Evolutionary conservation across 2,888 invertebrate species (phyloP), one percentile per base, ranked within the genome.

Genomic region (Synanthedon formicaeformis): DNA sequence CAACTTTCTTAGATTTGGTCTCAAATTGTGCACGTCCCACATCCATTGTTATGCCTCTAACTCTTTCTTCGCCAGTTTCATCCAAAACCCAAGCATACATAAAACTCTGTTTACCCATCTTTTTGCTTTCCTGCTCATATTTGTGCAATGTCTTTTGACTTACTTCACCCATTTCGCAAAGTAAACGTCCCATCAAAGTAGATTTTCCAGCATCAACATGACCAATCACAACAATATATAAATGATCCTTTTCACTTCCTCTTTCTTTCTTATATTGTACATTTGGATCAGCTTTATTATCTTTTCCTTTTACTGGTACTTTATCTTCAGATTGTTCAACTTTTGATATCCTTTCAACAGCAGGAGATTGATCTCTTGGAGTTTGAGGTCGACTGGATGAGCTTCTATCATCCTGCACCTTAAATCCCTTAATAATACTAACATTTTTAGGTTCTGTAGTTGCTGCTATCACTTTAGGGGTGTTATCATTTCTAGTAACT

Each of bases 1-100:
- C 94, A 0, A 96, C 91, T 78, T 86, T 87, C 83, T 96, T 96
- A 2, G 92, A 91, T 53, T 92, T 90, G 0, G 98, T 97, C 81
- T 97, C 96, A 87, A 99, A 97, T 61, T 94, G 93, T 13, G 95
- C 95, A 63, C 95, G 92, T 0, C 97, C 99, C 12, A 99, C 93
- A 82, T 99, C 99, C 97, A 99, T 99, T 1, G 99, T 99, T 51
- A 99, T 98, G 12, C 99, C 99, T 60, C 99, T 91, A 27, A 93
- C 92, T 64, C 98, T 91, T 81, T 99, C 99, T 75, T 99, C 99
- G 1, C 97, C 97, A 55, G 98, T 99, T 84, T 99, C 99, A 81
- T 99, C 99, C 52, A 99, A 87, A 2, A 99, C 97, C 99, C 99
- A 99, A 3, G 99, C 99, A 81, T 95, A 99, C 88, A 97, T 95